Evolutionary conservation across 2,888 invertebrate genomes (phyloP), one percentile per base, ranked within the genome.

Genomic region (Acheta domesticus): DNA sequence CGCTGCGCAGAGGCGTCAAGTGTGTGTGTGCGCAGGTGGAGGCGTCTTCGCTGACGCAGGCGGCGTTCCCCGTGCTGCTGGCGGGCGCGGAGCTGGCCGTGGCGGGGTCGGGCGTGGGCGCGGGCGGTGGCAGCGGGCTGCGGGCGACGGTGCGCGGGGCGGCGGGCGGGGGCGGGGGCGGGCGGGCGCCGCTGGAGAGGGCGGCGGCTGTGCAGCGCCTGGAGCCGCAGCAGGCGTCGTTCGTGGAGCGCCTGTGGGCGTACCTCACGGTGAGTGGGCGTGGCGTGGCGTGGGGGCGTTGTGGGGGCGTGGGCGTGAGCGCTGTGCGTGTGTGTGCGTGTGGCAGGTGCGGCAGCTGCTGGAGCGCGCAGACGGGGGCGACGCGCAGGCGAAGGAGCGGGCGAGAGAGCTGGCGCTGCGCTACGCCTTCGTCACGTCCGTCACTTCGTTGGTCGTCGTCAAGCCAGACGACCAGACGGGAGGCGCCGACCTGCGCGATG

Each of bases 21-120:
- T 23, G 23, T 23, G 23, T 23, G 23, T 23, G 23, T 23, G 23
- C 80, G 50, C 82, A 89, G 89, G 86, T 89, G 73, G 88, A 88
- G 49, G 87, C 88, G 77, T 86, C 85, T 0, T 86, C 88, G 1
- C 80, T 91, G 77, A 92, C 92, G 2, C 88, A 88, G 84, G 86
- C 87, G 78, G 85, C 87, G 80, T 91, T 91, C 87, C 89, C 89
- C 49, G 89, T 91, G 36, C 88, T 89, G 83, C 92, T 91, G 86
- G 86, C 86, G 1, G 93, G 93, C 23, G 88, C 89, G 0, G 93
- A 93, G 86, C 84, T 91, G 76, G 90, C 92, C 21, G 90, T 92
- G 48, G 90, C 91, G 11, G 93, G 93, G 1, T 23, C 23, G 2
- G 23, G 2, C 23, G n/a, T n/a, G n/a, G n/a, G n/a, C n/a, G n/a